Base-by-base conservation (phyloP, 2,113 vertebrate genomes). In the Thermophis baileyi region DNA sequence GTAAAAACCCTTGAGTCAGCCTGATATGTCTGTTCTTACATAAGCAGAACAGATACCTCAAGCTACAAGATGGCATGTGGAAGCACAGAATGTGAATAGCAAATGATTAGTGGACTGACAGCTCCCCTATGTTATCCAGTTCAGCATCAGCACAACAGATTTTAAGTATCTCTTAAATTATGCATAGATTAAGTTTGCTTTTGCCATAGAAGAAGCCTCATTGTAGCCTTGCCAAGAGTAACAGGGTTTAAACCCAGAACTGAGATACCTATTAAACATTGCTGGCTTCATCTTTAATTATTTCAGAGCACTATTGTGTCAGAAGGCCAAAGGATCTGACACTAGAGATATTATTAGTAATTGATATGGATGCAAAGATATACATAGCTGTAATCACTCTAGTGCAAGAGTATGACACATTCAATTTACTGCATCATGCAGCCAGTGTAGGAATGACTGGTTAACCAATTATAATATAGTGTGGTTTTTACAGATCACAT, bases 221-320 rank as follows among this genome's bases (percentile, higher is more conserved):
- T 94, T 0, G 0, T 91, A 91, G 46, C 50, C 91, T 96, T 10
- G 0, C 89, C 93, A 93, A 90, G 94, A 85, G 44, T 89, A 91
- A 60, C 85, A n/a, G 10, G 20, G 69, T 93, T 10, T 50, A 94
- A 27, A 0, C 88, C 25, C 1, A 92, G 94, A 95, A 91, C 7
- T 74, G 49, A 44, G 0, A 50, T 91, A 69, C 93, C 87, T 95
- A 90, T 93, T 96, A 93, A 95, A 69, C 85, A 94, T 93, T 1
- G 47, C 87, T 6, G 47, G 40, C 95, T 94, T 95, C 95, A 95
- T 96, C 95, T 91, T 95, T 93, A 46, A 30, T 81, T 95, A 87
- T 89, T 95, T 95, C 54, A 90, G 94, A 87, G 11, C 53, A 88
- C 89, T 22, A 22, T 44, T 22, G 18, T 95, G 94, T 85, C 89